Base-by-base conservation (phyloP, 2,888 invertebrate species). In the Vanessa cardui region DNA sequence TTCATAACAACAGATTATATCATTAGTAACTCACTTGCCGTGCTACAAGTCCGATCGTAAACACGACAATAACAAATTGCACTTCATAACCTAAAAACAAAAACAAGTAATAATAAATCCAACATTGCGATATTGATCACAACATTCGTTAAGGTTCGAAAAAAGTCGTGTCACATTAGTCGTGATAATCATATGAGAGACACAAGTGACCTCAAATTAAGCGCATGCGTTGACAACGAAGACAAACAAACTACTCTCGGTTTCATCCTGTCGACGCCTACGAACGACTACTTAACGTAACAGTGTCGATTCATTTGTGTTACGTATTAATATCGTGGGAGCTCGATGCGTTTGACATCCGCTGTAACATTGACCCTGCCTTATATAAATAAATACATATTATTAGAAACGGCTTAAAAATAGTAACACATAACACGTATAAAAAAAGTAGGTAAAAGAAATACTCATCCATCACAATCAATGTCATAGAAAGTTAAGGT, bases 201-300 rank as follows among this genome's bases (percentile, higher is more conserved):
- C 46, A 46, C 54, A 62, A 49, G 16, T 18, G 54, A 54, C 47
- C 47, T 47, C 46, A 62, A 59, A 33, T n/a, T 45, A 62, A 26
- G 54, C 56, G 18, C 62, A 52, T 50, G 59, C 49, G 49, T 60
- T 49, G 45, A 64, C 66, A 66, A 59, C 66, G 56, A 71, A 70
- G 62, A 54, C 64, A 66, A 63, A 65, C 61, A 68, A 56, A 69
- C 64, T n/a, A 67, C 71, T 71, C 69, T 71, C 69, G 60, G 68
- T 71, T 74, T 72, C 73, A 68, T 64, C 60, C 65, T 21, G 58
- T 33, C 45, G 50, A 52, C 45, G 58, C 52, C 9, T 54, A 15
- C 63, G 21, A 58, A 60, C 61, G 47, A 58, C 59, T 58, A 65
- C 63, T 63, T 58, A 66, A 60, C 66, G 65, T 62, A 62, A 65